Evolutionary conservation across 1,140 invertebrate genomes (phyloP).

Genomic region (Bombus pascuorum): DNA sequence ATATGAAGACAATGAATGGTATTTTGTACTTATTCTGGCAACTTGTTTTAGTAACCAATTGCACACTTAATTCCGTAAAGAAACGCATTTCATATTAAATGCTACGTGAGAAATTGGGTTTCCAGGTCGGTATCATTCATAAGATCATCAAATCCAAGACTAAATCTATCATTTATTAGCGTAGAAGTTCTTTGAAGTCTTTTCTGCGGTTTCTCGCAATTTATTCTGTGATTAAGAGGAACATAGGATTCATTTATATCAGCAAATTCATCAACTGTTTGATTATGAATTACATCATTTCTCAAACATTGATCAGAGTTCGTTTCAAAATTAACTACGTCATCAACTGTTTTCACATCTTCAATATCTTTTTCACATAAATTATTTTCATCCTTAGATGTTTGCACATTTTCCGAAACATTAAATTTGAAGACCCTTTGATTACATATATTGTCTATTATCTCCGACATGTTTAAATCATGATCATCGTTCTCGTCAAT

Average conservation of each 20-base stretch:
- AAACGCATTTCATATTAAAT: neutral
- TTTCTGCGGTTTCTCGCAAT: slow-evolving; percentile 15
- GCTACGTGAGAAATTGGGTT: neutral
- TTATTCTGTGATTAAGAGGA: slow-evolving; percentile 70
- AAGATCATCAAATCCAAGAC: slow-evolving; percentile 61
- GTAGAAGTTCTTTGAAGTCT: slow-evolving; percentile 1
- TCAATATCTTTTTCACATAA: neutral
- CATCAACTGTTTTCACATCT: neutral
- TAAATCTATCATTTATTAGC: slow-evolving; percentile 38
- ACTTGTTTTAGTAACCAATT: neutral
- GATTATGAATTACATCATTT: neutral
- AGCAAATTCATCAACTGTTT: slow-evolving; percentile 68
- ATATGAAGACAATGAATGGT: neutral
- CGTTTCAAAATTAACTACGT: neutral
- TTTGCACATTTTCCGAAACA: neutral
- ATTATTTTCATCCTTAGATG: neutral
- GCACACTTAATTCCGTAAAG: neutral
- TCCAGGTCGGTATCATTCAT: slow-evolving; percentile 59
- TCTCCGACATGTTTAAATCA: slow-evolving; percentile 84
- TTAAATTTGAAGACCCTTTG: slow-evolving; percentile 39
- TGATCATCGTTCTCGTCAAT: slow-evolving; percentile 78
- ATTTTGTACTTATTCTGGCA: neutral
- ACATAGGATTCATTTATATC: slow-evolving; percentile 70
- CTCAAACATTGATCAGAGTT: neutral
- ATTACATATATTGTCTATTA: slow-evolving; percentile 83